These are phyloP conservation scores for Oxygymnocypris stewartii DNA, from an alignment of 2,113 vertebrate genomes.

Conservation along the genomic window DNA sequence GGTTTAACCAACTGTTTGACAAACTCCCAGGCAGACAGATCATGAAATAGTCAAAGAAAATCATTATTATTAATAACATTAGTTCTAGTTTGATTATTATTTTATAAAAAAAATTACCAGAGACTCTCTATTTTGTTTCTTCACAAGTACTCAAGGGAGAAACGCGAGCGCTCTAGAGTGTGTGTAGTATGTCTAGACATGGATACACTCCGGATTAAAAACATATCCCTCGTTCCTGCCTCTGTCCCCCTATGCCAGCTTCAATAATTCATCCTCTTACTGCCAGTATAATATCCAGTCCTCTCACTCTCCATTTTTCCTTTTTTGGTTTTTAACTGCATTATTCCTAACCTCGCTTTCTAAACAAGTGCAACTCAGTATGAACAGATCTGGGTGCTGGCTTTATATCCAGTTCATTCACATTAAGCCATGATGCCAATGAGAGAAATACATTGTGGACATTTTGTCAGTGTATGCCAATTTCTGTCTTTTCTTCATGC, in stretches of 20 bases:
- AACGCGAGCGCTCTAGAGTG: background rate
- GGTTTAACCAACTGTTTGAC: constrained; percentile 60
- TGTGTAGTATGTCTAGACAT: constrained; percentile 16
- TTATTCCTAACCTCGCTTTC: background rate
- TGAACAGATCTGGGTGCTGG: background rate
- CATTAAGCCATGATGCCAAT: background rate
- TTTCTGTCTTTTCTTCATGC: background rate
- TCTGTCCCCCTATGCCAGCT: constrained; percentile 55
- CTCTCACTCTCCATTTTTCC: constrained; percentile 29
- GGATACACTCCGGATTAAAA: constrained; percentile 59
- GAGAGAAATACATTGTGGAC: background rate
- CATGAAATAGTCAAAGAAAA: constrained; percentile 53
- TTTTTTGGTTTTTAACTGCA: background rate
- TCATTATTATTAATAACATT: constrained; percentile 44
- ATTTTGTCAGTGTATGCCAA: background rate
- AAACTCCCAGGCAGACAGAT: constrained; percentile 67
- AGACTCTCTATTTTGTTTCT: background rate
- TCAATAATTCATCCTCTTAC: constrained; percentile 70
- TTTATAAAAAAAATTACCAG: background rate
- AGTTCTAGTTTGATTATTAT: background rate
- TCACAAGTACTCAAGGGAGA: background rate
- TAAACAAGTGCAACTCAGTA: background rate
- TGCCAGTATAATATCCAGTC: constrained; percentile 60
- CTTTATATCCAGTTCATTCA: background rate
- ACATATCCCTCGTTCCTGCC: constrained; percentile 43